phyloP scores from a whole-genome alignment of 2,113 vertebrate genomes.

The Syngnathoides biaculeatus region DNA sequence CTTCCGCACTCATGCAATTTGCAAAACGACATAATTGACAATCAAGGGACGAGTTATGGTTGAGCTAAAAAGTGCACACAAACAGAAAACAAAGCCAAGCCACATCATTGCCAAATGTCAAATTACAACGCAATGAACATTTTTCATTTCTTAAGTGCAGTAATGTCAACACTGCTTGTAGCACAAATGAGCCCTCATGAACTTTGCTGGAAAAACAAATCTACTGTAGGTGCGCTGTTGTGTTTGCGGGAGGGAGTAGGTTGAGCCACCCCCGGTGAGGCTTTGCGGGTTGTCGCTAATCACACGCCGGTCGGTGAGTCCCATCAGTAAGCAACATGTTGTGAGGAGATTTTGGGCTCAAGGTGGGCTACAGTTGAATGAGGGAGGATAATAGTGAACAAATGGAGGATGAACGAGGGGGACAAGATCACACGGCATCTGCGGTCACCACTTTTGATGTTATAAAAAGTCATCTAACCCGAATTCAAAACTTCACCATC shows the following conservation, averaged over 20 bases:
- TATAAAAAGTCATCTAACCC: too few species aligned
- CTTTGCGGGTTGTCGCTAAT: constrained; percentile 60
- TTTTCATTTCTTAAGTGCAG: too few species aligned
- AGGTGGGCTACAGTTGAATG: constrained; percentile 18
- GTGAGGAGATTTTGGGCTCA: constrained; percentile 34
- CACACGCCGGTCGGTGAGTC: constrained; percentile 53
- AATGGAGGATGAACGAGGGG: constrained; percentile 13
- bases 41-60: background rate
- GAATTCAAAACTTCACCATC: background rate
- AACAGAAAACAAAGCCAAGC: too few species aligned
- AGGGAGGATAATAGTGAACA: background rate
- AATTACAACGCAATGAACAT: too few species aligned
- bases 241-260: constrained; percentile 9
- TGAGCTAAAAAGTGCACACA: too few species aligned
- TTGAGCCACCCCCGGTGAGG: constrained; percentile 24
- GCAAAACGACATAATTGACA: background rate
- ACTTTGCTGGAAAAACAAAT: background rate
- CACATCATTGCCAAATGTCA: too few species aligned
- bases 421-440: background rate
- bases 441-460: background rate
- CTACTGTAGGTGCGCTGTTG: background rate
- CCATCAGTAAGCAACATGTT: constrained; percentile 26
- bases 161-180: background rate
- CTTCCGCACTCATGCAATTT: background rate
- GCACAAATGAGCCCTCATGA: too few species aligned